These are phyloP conservation scores for Saccopteryx bilineata DNA, from an alignment of 2,113 vertebrate species.

Conservation along the genomic window DNA sequence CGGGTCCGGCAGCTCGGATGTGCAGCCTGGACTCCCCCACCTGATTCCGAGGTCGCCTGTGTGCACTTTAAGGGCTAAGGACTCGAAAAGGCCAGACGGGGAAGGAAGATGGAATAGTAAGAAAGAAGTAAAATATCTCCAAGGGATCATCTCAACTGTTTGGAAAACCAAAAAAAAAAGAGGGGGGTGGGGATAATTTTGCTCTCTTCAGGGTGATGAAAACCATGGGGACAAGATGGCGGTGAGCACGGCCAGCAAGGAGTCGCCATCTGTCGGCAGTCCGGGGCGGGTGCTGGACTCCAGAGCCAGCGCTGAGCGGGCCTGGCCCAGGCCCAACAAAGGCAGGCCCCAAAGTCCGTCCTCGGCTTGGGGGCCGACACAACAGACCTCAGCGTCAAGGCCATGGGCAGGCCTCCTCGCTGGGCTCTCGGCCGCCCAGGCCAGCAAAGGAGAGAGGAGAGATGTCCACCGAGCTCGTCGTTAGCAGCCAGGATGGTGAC, in stretches of 20 bases:
- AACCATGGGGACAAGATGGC: rapidly evolving
- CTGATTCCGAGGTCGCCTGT: background rate
- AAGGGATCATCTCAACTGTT: background rate
- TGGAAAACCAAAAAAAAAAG: background rate
- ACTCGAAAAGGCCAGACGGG: background rate
- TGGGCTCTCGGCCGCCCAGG: background rate
- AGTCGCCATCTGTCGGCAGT: rapidly evolving
- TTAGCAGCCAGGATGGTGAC: background rate
- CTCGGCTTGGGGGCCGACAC: background rate
- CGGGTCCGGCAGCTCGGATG: background rate
- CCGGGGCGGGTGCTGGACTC: background rate
- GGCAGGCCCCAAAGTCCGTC: background rate
- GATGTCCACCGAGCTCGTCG: background rate
- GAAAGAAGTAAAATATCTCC: background rate
- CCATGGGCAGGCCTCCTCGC: background rate
- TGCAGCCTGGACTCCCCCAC: background rate
- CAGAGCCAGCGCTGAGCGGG: background rate
- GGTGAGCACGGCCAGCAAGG: background rate
- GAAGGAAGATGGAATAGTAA: background rate
- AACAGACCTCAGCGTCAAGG: background rate
- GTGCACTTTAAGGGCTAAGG: background rate
- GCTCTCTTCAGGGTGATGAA: rapidly evolving
- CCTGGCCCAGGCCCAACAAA: background rate
- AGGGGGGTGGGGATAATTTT: background rate
- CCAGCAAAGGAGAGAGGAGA: background rate